Percentiles rank a stretch among this genome's conserved stretches.
These are phyloP conservation scores for Coremacera marginata DNA, from an alignment of 2,888 invertebrate species.

Conservation along the genomic window DNA sequence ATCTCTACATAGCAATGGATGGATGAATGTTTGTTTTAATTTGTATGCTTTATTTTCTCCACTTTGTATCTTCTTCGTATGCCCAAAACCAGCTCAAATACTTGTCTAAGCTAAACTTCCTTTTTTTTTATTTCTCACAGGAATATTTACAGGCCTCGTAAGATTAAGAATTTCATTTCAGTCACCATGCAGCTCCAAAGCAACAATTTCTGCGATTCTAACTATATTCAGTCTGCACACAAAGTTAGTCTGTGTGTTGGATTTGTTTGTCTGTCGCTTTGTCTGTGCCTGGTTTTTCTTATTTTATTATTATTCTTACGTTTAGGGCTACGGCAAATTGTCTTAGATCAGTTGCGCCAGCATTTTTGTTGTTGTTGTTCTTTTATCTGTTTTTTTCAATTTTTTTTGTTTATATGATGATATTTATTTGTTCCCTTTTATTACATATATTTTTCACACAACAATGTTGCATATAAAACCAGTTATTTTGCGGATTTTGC, in stretches of 20 bases:
- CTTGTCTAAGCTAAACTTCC: not conserved
- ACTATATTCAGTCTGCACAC: not conserved
- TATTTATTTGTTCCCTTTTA: not conserved
- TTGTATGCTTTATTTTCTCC: constrained; percentile 2
- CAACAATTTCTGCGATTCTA: not conserved
- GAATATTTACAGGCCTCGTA: not conserved
- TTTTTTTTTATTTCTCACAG: not conserved
- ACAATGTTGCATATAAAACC: constrained; percentile 13
- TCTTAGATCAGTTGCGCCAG: constrained; percentile 23
- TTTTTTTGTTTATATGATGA: not conserved
- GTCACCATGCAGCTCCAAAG: not conserved
- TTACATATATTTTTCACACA: not conserved
- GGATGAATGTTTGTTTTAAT: not conserved
- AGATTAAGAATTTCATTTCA: constrained; percentile 19
- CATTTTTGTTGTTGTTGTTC: not conserved
- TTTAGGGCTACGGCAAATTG: not conserved
- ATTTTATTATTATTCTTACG: not conserved
- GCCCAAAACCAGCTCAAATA: constrained; percentile 4
- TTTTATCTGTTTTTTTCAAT: not conserved
- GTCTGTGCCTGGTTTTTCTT: not conserved
- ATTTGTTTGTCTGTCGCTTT: not conserved
- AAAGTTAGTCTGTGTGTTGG: not conserved
- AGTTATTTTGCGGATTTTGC: not conserved
- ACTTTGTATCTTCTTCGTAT: not conserved
- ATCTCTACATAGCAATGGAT: not conserved